Evolutionary conservation across 1,140 invertebrate species (phyloP), one percentile per base, ranked within the genome.

Genomic region (Melitaea cinxia): DNA sequence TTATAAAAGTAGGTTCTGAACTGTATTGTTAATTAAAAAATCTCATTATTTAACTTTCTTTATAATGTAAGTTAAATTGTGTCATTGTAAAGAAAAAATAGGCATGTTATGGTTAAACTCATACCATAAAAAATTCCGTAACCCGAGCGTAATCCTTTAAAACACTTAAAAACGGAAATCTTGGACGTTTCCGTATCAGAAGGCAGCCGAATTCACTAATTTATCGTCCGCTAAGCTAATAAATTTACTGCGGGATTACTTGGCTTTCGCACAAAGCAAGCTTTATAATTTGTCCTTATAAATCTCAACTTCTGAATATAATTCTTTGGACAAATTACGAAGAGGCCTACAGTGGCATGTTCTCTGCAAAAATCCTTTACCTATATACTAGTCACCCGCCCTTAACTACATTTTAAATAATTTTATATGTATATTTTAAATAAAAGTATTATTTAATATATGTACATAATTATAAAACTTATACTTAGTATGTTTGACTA

Each of bases 181-280:
- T 85, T 77, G 79, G 64, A 73, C 74, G 72, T 77, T 85, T 89
- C 83, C 83, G 83, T 81, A 84, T 89, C 73, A 73, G 75, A 62
- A 78, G 70, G 78, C 75, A 47, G 42, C 42, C 76, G 78, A 88
- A 88, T 82, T 84, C 73, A 83, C 85, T 79, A 84, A 89, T 89
- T 88, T 89, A 89, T 88, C 73, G 83, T 74, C 62, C 76, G 73
- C 72, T 79, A 76, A 78, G 80, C 81, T 84, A 89, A 88, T 89
- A 89, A 89, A 89, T 89, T 89, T 82, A 73, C 79, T 83, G 78
- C 77, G 68, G 85, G 87, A 88, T 89, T 89, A 89, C 77, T 77
- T 76, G 75, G 78, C 73, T 73, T 75, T 70, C 67, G 77, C 77
- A 82, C 83, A 80, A 81, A 83, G 82, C 76, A 75, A 80, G 80